Percentiles rank a stretch among this genome's conserved stretches.
phyloP scores from a whole-genome alignment of 2,888 invertebrate species.

The Rhogogaster chlorosoma region DNA sequence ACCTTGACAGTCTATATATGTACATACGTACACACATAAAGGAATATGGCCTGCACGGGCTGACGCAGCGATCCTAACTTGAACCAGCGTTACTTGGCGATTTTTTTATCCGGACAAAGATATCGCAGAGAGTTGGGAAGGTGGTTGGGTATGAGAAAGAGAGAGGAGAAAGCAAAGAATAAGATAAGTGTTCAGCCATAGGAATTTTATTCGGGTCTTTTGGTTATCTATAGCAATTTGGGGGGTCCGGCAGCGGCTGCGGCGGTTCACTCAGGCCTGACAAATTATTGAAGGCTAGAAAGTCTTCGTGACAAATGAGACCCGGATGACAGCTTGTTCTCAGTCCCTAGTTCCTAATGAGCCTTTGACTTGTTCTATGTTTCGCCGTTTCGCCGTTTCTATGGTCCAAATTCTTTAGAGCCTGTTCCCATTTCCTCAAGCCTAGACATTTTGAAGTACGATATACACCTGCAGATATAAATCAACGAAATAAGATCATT shows the following conservation, averaged over 20 bases:
- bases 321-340: slow-evolving; percentile 59
- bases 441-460: background rate
- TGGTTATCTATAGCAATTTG: slow-evolving; percentile 50
- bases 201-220: slow-evolving; percentile 48
- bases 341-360: slow-evolving; percentile 48
- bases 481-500: background rate
- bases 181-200: background rate
- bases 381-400: background rate
- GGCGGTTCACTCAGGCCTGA: slow-evolving; percentile 55
- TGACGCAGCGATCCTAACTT: slow-evolving; percentile 42
- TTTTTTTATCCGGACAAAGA: slow-evolving; percentile 24
- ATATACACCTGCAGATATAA: background rate
- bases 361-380: background rate
- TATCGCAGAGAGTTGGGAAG: slow-evolving; percentile 6
- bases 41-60: slow-evolving; percentile 8
- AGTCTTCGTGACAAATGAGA: slow-evolving; percentile 60
- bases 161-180: background rate
- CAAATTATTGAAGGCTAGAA: slow-evolving; percentile 60
- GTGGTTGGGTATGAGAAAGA: background rate
- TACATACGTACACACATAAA: background rate
- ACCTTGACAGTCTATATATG: slow-evolving; percentile 6
- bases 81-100: slow-evolving; percentile 37
- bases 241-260: slow-evolving; percentile 39
- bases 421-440: background rate
- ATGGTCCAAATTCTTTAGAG: background rate